Evolutionary conservation across 2,113 vertebrate genomes (phyloP).

Genomic region (Carettochelys insculpta): DNA sequence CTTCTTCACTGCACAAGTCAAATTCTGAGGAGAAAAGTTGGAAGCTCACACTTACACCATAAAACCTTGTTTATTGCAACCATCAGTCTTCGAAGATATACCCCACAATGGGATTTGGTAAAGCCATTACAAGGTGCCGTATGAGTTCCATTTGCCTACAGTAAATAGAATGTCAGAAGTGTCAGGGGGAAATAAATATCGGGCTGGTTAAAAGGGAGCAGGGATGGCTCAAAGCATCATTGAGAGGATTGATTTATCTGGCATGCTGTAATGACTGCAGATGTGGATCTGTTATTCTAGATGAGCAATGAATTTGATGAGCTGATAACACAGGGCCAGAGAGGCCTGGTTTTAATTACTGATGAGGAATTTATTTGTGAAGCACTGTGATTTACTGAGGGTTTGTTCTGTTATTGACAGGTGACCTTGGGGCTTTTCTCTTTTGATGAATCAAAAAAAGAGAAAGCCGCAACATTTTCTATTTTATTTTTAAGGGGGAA

Average conservation of each 20-base stretch:
- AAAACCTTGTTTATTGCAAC: conserved; percentile 82
- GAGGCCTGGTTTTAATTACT: conserved; percentile 90
- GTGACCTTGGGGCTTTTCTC: conserved; percentile 83
- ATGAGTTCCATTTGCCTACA: conserved; percentile 89
- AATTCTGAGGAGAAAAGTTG: conserved; percentile 74
- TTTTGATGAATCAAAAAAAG: conserved; percentile 72
- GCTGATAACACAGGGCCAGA: conserved; percentile 83
- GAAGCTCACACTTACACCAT: conserved; percentile 77
- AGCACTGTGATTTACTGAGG: conserved; percentile 81
- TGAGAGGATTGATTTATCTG: conserved; percentile 87
- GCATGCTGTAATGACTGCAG: conserved; percentile 87
- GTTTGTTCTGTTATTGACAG: conserved; percentile 84
- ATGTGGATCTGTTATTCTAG: conserved; percentile 89
- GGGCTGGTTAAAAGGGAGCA: conserved; percentile 84
- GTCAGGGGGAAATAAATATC: conserved; percentile 88
- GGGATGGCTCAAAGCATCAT: conserved; percentile 84
- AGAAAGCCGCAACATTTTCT: not conserved
- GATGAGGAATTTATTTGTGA: conserved; percentile 87
- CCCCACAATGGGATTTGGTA: conserved; percentile 82
- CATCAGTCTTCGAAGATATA: conserved; percentile 84
- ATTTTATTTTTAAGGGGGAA: conserved; percentile 38
- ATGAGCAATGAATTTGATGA: conserved; percentile 88
- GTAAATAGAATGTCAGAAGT: conserved; percentile 91
- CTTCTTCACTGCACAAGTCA: conserved; percentile 75
- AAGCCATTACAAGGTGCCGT: conserved; percentile 85